These are phyloP conservation scores for Cepphus grylle DNA, from an alignment of 2,113 vertebrate species.

Conservation along the genomic window DNA sequence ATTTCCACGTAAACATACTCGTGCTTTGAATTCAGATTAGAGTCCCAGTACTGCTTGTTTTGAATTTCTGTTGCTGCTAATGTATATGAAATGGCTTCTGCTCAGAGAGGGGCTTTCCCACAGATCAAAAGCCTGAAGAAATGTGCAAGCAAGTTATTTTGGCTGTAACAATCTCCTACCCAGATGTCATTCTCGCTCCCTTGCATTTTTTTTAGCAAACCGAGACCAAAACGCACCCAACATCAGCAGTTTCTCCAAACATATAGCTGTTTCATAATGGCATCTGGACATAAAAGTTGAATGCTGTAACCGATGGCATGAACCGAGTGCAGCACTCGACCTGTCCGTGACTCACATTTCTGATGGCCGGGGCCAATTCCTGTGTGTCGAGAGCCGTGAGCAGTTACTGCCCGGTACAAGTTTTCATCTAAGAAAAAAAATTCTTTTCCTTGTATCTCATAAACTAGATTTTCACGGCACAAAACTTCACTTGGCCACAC, in stretches of 20 bases:
- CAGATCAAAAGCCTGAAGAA: neutral
- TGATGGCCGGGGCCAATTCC: neutral
- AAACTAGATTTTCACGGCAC: neutral
- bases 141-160: neutral
- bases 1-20: neutral
- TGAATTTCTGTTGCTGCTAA: neutral
- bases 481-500: neutral
- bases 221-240: neutral
- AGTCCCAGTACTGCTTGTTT: neutral
- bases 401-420: neutral
- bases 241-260: neutral
- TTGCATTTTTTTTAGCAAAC: neutral
- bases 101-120: neutral
- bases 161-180: neutral
- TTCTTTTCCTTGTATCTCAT: neutral
- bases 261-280: neutral
- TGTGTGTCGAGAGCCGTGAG: fast-evolving
- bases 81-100: neutral
- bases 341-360: neutral
- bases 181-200: neutral
- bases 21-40: neutral
- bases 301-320: neutral
- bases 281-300: neutral
- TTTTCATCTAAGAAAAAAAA: neutral
- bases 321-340: neutral